A percentile compares a stretch with the other conserved stretches of the same genome.
These are phyloP conservation scores for Diabrotica undecimpunctata DNA, from an alignment of 1,140 invertebrate species.

Conservation along the genomic window DNA sequence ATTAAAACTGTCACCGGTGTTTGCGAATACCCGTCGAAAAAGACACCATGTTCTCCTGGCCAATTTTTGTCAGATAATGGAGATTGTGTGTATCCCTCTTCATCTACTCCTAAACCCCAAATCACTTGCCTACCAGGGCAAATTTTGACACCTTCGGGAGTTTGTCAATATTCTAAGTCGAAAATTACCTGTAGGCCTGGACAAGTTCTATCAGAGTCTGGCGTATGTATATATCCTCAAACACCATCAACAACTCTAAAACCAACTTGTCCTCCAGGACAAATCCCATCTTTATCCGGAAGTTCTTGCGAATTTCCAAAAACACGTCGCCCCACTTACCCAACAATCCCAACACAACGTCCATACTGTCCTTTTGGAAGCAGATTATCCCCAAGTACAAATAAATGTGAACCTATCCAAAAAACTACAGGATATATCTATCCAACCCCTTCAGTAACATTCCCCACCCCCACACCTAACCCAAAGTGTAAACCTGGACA, in stretches of 20 bases:
- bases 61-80: too few species aligned
- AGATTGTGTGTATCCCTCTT: too few species aligned
- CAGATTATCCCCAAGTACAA: not conserved
- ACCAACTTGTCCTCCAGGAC: not conserved
- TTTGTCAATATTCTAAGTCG: too few species aligned
- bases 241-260: not conserved
- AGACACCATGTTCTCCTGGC: too few species aligned
- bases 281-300: not conserved
- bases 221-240: not conserved
- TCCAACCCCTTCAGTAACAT: not conserved
- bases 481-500: slow-evolving; percentile 4
- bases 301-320: not conserved
- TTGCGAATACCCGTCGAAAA: too few species aligned
- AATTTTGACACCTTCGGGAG: too few species aligned
- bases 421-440: not conserved
- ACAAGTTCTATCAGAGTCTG: not conserved
- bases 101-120: too few species aligned
- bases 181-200: not conserved
- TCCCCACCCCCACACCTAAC: not conserved
- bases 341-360: not conserved
- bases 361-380: not conserved
- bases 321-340: not conserved
- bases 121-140: too few species aligned
- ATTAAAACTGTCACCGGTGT: slow-evolving; percentile 10
- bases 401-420: not conserved